Base-by-base conservation (phyloP, 2,888 invertebrate genomes). In the Dolichopus griseipennis region DNA sequence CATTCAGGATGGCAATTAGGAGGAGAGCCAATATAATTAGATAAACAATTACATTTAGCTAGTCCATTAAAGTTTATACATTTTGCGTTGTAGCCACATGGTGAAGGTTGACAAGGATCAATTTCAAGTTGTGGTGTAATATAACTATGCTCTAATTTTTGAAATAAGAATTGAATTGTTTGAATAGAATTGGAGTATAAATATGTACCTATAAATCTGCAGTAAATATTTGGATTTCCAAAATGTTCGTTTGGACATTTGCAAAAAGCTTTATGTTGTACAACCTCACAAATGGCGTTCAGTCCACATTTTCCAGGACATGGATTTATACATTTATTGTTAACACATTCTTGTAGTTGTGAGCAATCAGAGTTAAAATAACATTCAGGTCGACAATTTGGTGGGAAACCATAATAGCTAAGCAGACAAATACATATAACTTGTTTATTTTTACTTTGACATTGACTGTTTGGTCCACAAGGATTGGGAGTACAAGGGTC, bases 231-330 rank as follows among this genome's bases (percentile, higher is more conserved):
- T 61, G 92, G 89, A 82, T 92, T 89, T 74, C 92, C 90, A 72
- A 87, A 87, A 74, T 85, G 90, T 64, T 87, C 87, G 71, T 81
- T 78, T 61, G 83, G 83, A 76, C 93, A 93, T 69, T 86, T 86
- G 77, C 92, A 93, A 71, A 90, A 87, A 0, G 92, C 91, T 71
- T 87, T 87, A 77, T 92, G 92, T 75, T 91, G 90, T n/a, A 90
- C 85, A 1, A 89, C 88, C 78, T 86, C 85, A 75, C 91, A 92
- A 65, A 85, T 76, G 6, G 91, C 90, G 74, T 86, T 85, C 21
- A 85, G 77, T 21, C 90, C 91, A 76, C 91, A 92, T 64, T 88
- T 86, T 63, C 90, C 90, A 8, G 87, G 87, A 73, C 91, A 91
- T 61, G 91, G 90, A 79, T 91, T 88, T 77, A 85, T 83, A 76